phyloP scores from a whole-genome alignment of 2,113 vertebrate species.

The Cynopterus brachyotis region DNA sequence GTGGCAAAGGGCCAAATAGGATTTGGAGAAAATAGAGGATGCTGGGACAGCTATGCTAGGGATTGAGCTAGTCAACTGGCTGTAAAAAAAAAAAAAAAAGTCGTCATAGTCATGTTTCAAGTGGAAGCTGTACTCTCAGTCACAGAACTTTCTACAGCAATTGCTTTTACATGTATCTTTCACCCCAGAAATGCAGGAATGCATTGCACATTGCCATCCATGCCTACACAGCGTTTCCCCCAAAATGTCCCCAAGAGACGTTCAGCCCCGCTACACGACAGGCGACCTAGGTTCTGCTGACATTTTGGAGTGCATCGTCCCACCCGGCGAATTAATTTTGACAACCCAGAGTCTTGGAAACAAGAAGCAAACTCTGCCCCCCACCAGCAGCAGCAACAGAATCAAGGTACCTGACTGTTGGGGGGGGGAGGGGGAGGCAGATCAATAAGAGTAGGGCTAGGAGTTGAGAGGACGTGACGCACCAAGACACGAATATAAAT shows the following conservation, averaged over 20 bases:
- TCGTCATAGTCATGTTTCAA: background rate
- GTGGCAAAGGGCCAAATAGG: background rate
- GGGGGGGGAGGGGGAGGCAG: background rate
- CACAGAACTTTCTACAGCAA: background rate
- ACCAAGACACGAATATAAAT: background rate
- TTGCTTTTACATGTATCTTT: background rate
- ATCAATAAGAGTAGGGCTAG: background rate
- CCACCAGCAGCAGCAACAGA: too few relatives aligned
- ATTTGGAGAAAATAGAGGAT: background rate
- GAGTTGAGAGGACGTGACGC: background rate
- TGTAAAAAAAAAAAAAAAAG: background rate
- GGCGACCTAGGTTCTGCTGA: background rate
- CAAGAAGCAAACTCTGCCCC: background rate
- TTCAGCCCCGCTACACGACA: background rate
- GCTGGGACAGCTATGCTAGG: background rate
- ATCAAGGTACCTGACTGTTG: rapidly evolving
- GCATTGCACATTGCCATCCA: background rate
- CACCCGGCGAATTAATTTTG: background rate
- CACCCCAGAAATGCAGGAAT: background rate
- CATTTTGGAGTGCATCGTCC: background rate
- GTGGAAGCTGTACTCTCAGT: background rate
- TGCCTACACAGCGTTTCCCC: background rate
- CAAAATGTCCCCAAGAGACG: background rate
- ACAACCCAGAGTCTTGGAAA: background rate
- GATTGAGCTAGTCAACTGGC: too few relatives aligned